Evolutionary conservation across 1,140 invertebrate species (phyloP), one percentile per base, ranked within the genome.

Genomic region (Goniozus legneri): DNA sequence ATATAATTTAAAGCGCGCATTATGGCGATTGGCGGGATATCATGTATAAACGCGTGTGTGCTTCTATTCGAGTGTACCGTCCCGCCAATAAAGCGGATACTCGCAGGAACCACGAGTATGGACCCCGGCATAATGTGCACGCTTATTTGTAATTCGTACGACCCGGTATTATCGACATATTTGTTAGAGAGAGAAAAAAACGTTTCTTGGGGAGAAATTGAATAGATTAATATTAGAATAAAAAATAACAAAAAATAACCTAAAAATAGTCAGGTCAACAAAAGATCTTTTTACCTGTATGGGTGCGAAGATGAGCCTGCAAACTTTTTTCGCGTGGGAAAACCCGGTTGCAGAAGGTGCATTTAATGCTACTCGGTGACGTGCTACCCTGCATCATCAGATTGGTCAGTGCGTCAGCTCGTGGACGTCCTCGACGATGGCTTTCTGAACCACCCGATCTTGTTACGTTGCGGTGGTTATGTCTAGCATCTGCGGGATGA

Each of bases 281-380:
- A n/a, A n/a, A n/a, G n/a, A 46, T n/a, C n/a, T n/a, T n/a, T 58
- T 62, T 73, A 87, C 87, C 88, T 64, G 88, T 91, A 58, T 91
- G 89, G 2, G 86, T 90, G 54, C 88, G 76, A 20, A 88, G 67
- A 66, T 91, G 89, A n/a, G 88, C 88, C 67, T 89, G 86, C 0
- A 90, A 72, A 12, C 85, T 88, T 71, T 91, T 91, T 64, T 89
- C 87, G 52, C 88, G 70, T 6, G 88, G 88, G 66, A 91, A 91
- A 8, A 89, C 86, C 40, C 89, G 72, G 42, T 81, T 81, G 69
- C 89, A 91, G 58, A 80, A 84, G 30, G 79, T 76, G 67, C 89
- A 91, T 62, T 86, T 86, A 51, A 90, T 90, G 36, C 80, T 81
- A 68, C 83, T 86, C 0, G 80, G 79, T 4, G 85, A 87, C 8